These are phyloP conservation scores for Drosophila parabipectinata DNA, from an alignment of 1,140 invertebrate genomes.

Conservation along the genomic window DNA sequence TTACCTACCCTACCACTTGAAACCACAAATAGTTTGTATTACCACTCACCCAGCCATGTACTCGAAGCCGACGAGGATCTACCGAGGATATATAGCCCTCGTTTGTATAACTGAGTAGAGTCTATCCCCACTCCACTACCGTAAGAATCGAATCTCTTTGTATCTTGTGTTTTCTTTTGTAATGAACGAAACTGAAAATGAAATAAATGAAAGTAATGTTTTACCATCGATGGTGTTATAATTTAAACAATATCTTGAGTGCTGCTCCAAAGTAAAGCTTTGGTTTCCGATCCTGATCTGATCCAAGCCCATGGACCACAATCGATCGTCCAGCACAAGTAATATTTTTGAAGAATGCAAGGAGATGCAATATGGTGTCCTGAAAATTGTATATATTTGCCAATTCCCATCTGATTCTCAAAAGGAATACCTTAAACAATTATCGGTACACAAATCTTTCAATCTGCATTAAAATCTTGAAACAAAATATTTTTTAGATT, in stretches of 20 bases:
- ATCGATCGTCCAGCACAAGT: no score
- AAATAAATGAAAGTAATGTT: slow-evolving; percentile 48
- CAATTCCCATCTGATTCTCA: no score
- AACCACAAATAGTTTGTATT: slow-evolving; percentile 43
- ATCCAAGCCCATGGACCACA: no score
- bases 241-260: not conserved
- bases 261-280: no score
- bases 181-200: slow-evolving; percentile 47
- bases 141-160: slow-evolving; percentile 46
- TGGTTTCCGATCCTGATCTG: no score
- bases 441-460: no score
- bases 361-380: no score
- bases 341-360: no score
- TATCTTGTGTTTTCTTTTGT: slow-evolving; percentile 43
- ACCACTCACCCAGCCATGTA: slow-evolving; percentile 28
- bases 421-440: no score
- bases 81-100: not conserved
- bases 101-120: slow-evolving; percentile 11
- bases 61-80: slow-evolving; percentile 10
- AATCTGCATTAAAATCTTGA: no score
- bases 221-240: not conserved
- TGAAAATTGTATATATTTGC: no score
- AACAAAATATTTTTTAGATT: no score
- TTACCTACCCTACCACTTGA: slow-evolving; percentile 23
- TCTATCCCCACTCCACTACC: slow-evolving; percentile 48